Evolutionary conservation across 2,797 vertebrate species (phyloP).

Genomic region (Balearica regulorum): DNA sequence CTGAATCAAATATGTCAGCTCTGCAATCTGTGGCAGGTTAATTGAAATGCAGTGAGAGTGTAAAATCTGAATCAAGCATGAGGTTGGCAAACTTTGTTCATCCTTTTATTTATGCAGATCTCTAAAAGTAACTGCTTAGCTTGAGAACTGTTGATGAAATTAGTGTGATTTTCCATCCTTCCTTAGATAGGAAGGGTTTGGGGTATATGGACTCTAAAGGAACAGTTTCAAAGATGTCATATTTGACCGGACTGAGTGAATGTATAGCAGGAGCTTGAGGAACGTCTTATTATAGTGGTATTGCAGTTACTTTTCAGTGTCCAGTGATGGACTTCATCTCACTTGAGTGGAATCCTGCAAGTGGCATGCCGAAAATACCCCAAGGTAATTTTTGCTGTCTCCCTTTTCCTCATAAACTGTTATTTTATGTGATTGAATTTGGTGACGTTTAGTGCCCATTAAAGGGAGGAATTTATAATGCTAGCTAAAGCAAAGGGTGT

Average conservation of each 20-base stretch:
- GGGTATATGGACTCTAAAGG: not conserved
- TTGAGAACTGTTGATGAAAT: not conserved
- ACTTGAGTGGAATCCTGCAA: not conserved
- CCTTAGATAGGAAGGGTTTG: not conserved
- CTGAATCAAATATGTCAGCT: constrained; percentile 28
- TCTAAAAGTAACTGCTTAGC: not conserved
- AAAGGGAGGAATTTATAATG: not conserved
- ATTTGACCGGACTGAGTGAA: not conserved
- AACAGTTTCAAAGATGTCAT: not conserved
- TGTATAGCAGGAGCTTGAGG: not conserved
- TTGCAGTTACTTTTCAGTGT: not conserved
- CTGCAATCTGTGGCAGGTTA: constrained; percentile 27
- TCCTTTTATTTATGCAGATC: not conserved
- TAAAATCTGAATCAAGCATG: constrained; percentile 15
- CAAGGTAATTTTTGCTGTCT: not conserved
- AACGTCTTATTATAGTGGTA: not conserved
- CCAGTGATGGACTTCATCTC: not conserved
- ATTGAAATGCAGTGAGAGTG: constrained; percentile 41
- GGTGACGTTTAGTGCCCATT: not conserved
- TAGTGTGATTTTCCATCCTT: not conserved
- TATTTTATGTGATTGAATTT: not conserved
- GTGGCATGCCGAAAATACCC: not conserved
- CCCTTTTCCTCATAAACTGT: not conserved
- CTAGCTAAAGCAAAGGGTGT: not conserved
- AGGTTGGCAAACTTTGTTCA: constrained; percentile 37